These are phyloP conservation scores for Oreocharis arfaki DNA, from an alignment of 2,113 vertebrate species.

Conservation along the genomic window DNA sequence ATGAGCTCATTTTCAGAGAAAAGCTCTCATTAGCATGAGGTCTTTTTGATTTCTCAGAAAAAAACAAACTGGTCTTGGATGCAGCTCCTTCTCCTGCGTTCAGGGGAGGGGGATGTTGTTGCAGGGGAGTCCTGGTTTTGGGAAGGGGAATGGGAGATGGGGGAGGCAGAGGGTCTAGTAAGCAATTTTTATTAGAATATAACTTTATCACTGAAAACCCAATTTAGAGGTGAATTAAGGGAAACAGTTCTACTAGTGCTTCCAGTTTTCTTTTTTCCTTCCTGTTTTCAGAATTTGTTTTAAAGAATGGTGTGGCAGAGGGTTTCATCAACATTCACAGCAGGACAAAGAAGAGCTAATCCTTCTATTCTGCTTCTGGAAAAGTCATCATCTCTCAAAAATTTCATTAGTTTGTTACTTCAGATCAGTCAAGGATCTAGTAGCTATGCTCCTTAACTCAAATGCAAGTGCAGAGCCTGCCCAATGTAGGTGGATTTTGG, in stretches of 20 bases:
- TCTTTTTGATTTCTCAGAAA: neutral
- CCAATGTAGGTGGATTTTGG: neutral
- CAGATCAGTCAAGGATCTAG: neutral
- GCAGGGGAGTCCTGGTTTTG: neutral
- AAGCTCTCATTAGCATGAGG: neutral
- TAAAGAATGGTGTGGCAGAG: neutral
- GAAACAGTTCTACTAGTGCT: neutral
- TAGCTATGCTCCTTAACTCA: neutral
- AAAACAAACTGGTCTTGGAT: neutral
- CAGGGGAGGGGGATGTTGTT: neutral
- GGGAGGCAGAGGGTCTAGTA: neutral
- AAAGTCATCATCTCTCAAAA: neutral
- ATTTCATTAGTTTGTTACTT: neutral
- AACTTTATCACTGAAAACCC: neutral
- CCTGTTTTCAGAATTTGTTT: neutral
- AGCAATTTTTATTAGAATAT: neutral
- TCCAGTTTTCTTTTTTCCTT: neutral
- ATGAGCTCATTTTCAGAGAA: constrained; percentile 39
- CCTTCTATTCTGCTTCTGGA: neutral
- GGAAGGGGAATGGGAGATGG: rapidly evolving
- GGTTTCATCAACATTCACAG: neutral
- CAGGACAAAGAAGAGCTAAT: neutral
- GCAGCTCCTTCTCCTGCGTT: neutral
- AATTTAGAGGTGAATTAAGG: neutral
- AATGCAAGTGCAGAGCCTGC: neutral